These are phyloP conservation scores for Drosophila pectinifera DNA, from an alignment of 1,140 invertebrate species.

Conservation along the genomic window DNA sequence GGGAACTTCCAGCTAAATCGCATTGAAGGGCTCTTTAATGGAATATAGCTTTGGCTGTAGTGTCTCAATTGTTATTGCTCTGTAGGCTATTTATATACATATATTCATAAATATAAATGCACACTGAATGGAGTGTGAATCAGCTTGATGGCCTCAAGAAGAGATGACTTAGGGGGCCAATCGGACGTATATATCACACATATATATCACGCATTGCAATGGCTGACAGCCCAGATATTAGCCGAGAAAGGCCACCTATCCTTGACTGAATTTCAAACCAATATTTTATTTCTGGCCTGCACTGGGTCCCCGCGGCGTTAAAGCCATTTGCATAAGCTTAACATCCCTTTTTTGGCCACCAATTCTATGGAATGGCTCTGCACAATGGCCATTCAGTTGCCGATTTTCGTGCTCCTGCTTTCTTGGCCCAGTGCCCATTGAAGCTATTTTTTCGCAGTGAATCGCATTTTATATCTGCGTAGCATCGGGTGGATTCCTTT, in stretches of 20 bases:
- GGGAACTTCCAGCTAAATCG: constrained; percentile 19
- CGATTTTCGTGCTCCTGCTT: background rate
- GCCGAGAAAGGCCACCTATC: constrained; percentile 12
- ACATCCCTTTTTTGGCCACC: constrained; percentile 29
- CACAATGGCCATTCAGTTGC: constrained; percentile 33
- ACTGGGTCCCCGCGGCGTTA: constrained; percentile 18
- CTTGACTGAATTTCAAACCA: constrained; percentile 24
- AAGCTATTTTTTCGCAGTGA: constrained; percentile 6
- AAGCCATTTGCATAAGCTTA: constrained; percentile 44
- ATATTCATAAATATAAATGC: background rate
- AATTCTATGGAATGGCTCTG: constrained; percentile 8
- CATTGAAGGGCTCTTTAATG: background rate
- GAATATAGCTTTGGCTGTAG: background rate
- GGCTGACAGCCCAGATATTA: constrained; percentile 15
- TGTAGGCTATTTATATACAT: background rate
- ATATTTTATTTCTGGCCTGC: constrained; percentile 36
- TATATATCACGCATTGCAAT: constrained; percentile 5
- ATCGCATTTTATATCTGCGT: constrained; percentile 33
- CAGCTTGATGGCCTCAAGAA: background rate
- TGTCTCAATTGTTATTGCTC: background rate
- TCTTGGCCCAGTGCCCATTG: constrained; percentile 22
- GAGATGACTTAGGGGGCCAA: background rate
- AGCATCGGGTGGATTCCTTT: background rate
- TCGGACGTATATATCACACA: background rate
- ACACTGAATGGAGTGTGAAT: background rate